Conservation (phyloP, 2,888 invertebrate species). For the Pseudolycoriella hygida region DNA sequence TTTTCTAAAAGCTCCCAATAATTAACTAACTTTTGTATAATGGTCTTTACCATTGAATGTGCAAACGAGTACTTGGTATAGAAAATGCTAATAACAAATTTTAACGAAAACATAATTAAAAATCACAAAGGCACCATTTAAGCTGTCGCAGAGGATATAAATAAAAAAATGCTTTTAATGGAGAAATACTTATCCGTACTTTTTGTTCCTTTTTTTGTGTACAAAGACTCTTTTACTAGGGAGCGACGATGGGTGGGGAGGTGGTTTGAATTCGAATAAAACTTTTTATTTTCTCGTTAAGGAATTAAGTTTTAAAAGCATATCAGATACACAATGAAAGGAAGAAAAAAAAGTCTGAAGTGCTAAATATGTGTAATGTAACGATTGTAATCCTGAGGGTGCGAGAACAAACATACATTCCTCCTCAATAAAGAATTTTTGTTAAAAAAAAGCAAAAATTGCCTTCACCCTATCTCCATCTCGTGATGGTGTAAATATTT, state of each 20-base stretch:
- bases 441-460: too few species aligned
- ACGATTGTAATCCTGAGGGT: too few species aligned
- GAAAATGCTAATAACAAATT: background rate
- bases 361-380: too few species aligned
- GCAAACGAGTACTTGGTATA: background rate
- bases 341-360: too few species aligned
- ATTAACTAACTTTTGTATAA: background rate
- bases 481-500: background rate
- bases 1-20: background rate
- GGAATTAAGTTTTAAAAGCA: too few species aligned
- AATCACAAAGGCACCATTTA: conserved; percentile 2
- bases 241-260: background rate
- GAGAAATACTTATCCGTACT: background rate
- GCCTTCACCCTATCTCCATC: too few species aligned
- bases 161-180: conserved; percentile 2
- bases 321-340: too few species aligned
- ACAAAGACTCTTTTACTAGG: background rate
- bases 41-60: too few species aligned
- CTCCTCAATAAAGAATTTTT: too few species aligned
- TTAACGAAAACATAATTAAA: conserved; percentile 2
- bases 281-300: too few species aligned
- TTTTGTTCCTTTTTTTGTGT: background rate
- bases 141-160: background rate
- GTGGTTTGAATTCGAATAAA: background rate
- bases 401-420: too few species aligned